Evolutionary conservation across 2,113 vertebrate genomes (phyloP).

Genomic region (Chloroceryle aenea): DNA sequence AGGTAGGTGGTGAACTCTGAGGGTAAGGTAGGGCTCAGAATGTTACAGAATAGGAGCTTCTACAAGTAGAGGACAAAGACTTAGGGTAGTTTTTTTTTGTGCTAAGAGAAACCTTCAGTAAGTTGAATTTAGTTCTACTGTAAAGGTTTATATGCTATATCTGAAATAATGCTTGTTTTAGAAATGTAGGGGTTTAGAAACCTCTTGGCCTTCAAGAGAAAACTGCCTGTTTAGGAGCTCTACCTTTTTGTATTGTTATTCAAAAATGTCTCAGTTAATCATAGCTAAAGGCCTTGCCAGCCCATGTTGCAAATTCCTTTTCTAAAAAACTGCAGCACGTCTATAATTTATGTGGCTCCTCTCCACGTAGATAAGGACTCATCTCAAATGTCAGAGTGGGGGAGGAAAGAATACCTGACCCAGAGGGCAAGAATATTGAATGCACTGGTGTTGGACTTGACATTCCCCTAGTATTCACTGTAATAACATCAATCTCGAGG

Average conservation of each 20-base stretch:
- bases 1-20: accelerated
- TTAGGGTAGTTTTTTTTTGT: neutral
- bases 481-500: constrained; percentile 62
- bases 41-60: neutral
- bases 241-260: constrained; percentile 31
- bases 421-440: constrained; percentile 7
- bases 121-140: constrained; percentile 30
- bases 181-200: constrained; percentile 8
- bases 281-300: neutral
- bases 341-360: constrained; percentile 4
- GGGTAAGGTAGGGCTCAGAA: neutral
- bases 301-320: neutral
- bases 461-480: constrained; percentile 57
- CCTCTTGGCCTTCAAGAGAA: constrained; percentile 45
- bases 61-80: neutral
- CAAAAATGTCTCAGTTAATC: constrained; percentile 28
- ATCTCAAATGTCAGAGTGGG: constrained; percentile 30
- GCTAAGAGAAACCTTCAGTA: neutral
- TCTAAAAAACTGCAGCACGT: neutral
- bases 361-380: neutral
- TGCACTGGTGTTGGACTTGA: constrained; percentile 24
- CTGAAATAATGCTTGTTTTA: constrained; percentile 35
- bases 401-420: neutral
- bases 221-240: neutral
- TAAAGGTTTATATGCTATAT: constrained; percentile 27